Evolutionary conservation across 2,888 invertebrate genomes (phyloP).

Genomic region (Spilarctia lutea): DNA sequence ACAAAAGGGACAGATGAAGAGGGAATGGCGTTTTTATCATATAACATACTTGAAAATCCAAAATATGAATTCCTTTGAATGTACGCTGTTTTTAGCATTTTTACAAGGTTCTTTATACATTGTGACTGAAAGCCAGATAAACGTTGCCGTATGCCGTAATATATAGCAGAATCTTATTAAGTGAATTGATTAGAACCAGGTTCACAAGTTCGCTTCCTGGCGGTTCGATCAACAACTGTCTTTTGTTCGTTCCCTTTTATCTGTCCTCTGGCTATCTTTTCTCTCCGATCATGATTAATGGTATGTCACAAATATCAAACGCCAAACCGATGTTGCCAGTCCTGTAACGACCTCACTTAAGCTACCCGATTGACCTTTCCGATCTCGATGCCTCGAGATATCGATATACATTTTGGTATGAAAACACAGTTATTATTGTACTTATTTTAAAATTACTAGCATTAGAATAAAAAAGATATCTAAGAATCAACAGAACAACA

Average conservation of each 20-base stretch:
- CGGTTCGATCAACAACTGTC: neutral
- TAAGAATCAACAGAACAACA: neutral
- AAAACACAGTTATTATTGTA: neutral
- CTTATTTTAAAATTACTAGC: neutral
- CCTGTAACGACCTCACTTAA: neutral
- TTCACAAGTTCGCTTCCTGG: neutral
- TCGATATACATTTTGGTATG: neutral
- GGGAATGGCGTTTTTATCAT: too few species aligned
- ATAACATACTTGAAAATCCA: neutral
- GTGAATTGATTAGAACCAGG: neutral
- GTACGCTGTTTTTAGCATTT: neutral
- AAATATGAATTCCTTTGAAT: neutral
- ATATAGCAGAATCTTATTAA: neutral
- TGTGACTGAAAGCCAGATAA: neutral
- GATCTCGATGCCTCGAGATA: neutral
- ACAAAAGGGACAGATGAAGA: neutral
- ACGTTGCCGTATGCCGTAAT: neutral
- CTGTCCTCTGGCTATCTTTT: neutral
- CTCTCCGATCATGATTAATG: conserved; percentile 5
- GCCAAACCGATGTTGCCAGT: conserved; percentile 1
- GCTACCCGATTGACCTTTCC: neutral
- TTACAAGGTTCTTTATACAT: neutral
- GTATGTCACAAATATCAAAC: neutral
- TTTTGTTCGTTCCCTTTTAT: neutral
- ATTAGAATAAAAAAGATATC: neutral